Evolutionary conservation across 2,797 vertebrate genomes (phyloP).

Genomic region (Tachyglossus aculeatus): DNA sequence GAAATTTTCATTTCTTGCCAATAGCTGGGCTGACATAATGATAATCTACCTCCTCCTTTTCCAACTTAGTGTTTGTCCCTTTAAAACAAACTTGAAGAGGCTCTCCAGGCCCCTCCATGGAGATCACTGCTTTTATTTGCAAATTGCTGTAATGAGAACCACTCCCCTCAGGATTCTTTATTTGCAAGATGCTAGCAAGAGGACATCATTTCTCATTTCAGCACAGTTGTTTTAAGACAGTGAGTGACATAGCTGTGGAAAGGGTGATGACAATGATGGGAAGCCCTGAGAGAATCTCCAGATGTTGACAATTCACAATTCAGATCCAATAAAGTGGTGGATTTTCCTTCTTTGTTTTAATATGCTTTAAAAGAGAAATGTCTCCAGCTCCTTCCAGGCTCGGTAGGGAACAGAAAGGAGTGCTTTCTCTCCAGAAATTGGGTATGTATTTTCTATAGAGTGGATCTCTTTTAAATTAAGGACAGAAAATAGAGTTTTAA

Average conservation of each 20-base stretch:
- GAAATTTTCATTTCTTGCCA: too few relatives aligned
- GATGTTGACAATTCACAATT: background rate
- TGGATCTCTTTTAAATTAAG: too few relatives aligned
- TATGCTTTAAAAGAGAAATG: background rate
- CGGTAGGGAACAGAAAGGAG: background rate
- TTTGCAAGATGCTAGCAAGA: background rate
- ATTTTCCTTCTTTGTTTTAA: too few relatives aligned
- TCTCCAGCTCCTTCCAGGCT: background rate
- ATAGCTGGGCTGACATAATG: too few relatives aligned
- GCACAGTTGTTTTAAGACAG: background rate
- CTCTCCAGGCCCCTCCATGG: background rate
- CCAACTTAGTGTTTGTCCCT: background rate
- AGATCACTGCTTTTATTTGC: background rate
- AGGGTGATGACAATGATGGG: background rate
- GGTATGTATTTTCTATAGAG: too few relatives aligned
- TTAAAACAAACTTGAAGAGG: background rate
- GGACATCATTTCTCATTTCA: background rate
- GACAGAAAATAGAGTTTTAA: too few relatives aligned
- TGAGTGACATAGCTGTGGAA: background rate
- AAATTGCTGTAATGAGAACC: background rate
- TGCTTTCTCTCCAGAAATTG: too few relatives aligned
- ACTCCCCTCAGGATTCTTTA: rapidly evolving
- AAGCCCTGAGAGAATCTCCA: background rate
- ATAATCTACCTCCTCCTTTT: too few relatives aligned
- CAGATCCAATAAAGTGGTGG: too few relatives aligned